Base-by-base conservation (phyloP, 1,140 invertebrate genomes). In the Formica selysi region DNA sequence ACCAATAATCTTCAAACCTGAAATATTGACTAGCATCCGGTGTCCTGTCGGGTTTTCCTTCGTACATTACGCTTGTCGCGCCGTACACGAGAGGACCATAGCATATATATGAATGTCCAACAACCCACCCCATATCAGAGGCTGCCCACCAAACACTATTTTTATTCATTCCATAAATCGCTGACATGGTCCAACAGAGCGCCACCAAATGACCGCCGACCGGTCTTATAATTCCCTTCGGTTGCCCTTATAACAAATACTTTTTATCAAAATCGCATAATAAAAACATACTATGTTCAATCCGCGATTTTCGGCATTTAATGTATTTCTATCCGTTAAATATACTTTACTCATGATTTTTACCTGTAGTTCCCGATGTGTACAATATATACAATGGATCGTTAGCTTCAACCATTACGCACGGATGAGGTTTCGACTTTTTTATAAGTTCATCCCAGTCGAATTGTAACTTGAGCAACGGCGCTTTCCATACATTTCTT, bases 41-140 rank as follows among this genome's bases (percentile, higher is more conserved):
- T 1, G 98, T 99, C 76, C 98, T 96, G 89, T 99, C 98, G 0
- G 98, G 98, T 92, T 99, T 99, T 2, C 98, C 98, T 95, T 99
- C 98, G 94, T 98, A 99, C 95, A 99, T 96, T 1, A 99, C 96
- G 87, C 97, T 98, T 0, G 98, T 99, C 48, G 97, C 96, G 1
- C 98, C 97, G 87, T 97, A 97, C 0, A 98, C 93, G 0, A 99
- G 95, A 0, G 98, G 98, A 3, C 97, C 98, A 90, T 99, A 99
- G 93, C 98, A 98, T 76, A 99, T 99, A 92, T 99, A 99, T 0
- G 98, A 98, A 93, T 98, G 98, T 3, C 98, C 98, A 3, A 99
- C 98, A 0, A 99, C 98, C 98, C 98, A 99, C 1, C 98, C 98
- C 83, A 98, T 96, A 93, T 99, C 98, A 0, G 98, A 98, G 0